A percentile compares a stretch with the other conserved stretches of the same genome.
Conservation (phyloP, 2,113 vertebrate genomes). For the Grallaria varia region DNA sequence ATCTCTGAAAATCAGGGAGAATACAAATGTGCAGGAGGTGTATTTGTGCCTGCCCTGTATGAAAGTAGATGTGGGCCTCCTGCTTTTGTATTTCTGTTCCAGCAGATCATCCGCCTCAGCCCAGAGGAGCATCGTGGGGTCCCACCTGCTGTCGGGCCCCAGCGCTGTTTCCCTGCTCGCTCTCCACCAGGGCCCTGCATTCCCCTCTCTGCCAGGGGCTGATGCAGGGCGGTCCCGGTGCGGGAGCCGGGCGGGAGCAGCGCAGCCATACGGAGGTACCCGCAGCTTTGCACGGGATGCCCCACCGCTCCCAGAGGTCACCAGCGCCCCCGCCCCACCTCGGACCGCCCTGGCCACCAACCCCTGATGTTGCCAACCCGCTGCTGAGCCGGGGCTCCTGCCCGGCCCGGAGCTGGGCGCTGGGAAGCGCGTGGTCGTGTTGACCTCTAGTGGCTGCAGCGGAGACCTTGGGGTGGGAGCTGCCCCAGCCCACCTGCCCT, state of each 20-base stretch:
- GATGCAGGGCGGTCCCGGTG: fast-evolving
- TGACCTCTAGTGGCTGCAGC: slow-evolving; percentile 35
- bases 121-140: neutral
- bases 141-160: neutral
- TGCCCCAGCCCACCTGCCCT: fast-evolving
- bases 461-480: neutral
- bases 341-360: fast-evolving
- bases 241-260: neutral
- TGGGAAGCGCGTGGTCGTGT: neutral
- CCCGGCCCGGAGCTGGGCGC: neutral
- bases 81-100: neutral
- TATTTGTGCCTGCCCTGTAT: neutral
- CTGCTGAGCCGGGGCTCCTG: fast-evolving
- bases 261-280: neutral
- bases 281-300: fast-evolving
- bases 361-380: fast-evolving
- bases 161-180: fast-evolving
- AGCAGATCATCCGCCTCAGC: neutral
- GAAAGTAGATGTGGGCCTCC: neutral
- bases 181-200: fast-evolving
- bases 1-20: neutral
- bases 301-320: neutral
- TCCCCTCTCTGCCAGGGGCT: fast-evolving
- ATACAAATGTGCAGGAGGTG: neutral
- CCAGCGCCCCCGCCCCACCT: fast-evolving